These are phyloP conservation scores for Silurus aristotelis DNA, from an alignment of 2,797 vertebrate species.

Conservation along the genomic window DNA sequence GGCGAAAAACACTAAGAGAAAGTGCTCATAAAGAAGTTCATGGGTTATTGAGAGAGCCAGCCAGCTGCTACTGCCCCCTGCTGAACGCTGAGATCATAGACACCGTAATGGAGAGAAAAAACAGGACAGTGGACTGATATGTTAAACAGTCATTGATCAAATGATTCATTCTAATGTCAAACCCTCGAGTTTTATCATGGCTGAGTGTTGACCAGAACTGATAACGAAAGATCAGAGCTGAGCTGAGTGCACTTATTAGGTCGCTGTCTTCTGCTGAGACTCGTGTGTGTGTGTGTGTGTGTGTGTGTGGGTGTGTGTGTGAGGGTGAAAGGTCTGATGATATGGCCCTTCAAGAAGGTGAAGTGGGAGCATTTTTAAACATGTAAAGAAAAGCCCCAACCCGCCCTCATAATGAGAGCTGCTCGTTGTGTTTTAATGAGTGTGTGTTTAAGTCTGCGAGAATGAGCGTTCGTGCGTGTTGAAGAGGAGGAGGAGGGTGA, in stretches of 20 bases:
- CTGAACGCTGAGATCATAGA: constrained; percentile 7
- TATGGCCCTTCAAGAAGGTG: constrained; percentile 68
- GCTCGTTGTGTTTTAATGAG: constrained; percentile 48
- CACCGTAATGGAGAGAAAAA: neutral
- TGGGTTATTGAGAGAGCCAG: neutral
- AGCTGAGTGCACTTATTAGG: neutral
- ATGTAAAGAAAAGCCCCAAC: constrained; percentile 64
- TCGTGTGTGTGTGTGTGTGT: constrained; percentile 51
- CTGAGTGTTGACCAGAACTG: neutral
- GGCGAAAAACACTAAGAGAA: neutral
- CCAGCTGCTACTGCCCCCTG: constrained; percentile 40
- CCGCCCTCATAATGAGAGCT: constrained; percentile 50
- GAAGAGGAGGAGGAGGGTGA: constrained; percentile 19
- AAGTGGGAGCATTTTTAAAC: constrained; percentile 77
- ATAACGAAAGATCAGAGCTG: neutral
- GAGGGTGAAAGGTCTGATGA: constrained; percentile 59
- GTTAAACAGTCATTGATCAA: neutral
- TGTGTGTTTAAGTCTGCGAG: constrained; percentile 48
- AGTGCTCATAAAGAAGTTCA: constrained; percentile 24
- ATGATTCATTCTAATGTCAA: neutral
- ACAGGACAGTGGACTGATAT: neutral
- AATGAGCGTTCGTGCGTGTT: constrained; percentile 32
- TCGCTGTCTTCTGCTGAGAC: constrained; percentile 24
- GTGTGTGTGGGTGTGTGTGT: constrained; percentile 8
- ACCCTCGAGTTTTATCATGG: neutral